phyloP scores from a whole-genome alignment of 2,888 invertebrate genomes.

The Myopa tessellatipennis region DNA sequence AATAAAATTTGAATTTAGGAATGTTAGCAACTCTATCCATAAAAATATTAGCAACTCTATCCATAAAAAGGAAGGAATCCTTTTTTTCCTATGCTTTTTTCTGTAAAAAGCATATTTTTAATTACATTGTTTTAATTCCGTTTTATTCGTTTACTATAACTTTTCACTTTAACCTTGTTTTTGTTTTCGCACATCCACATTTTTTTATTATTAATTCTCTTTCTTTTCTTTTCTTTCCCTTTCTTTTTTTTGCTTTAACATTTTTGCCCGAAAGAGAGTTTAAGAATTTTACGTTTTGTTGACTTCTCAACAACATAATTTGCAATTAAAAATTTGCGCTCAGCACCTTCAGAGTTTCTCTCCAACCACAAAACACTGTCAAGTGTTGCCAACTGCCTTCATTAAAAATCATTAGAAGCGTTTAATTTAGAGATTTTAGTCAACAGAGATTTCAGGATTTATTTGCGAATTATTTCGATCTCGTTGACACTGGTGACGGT shows the following conservation, averaged over 20 bases:
- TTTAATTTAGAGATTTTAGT: conserved; percentile 14
- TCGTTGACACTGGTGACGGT: neutral
- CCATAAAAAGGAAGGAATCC: too few species aligned
- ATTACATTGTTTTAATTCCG: too few species aligned
- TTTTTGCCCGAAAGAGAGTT: neutral
- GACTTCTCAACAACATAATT: conserved; percentile 45
- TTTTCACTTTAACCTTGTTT: too few species aligned
- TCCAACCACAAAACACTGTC: neutral
- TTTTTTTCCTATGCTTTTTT: too few species aligned
- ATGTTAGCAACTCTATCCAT: too few species aligned
- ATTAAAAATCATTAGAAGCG: conserved; percentile 33
- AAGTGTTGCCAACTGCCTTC: conserved; percentile 39
- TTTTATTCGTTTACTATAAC: too few species aligned
- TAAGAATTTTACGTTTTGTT: conserved; percentile 49
- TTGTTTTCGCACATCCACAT: too few species aligned
- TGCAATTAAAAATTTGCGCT: conserved; percentile 38
- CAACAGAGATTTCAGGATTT: conserved; percentile 19
- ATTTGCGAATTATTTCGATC: conserved; percentile 23
- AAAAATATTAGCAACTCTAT: too few species aligned
- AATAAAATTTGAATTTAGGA: too few species aligned
- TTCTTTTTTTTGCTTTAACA: neutral
- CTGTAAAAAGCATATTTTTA: too few species aligned
- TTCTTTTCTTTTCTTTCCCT: neutral
- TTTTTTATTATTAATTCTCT: neutral
- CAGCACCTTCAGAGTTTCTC: neutral